Percentiles rank a stretch among this genome's conserved stretches.
phyloP scores from a whole-genome alignment of 2,888 invertebrate species.

The Neocrepidodera transversa region DNA sequence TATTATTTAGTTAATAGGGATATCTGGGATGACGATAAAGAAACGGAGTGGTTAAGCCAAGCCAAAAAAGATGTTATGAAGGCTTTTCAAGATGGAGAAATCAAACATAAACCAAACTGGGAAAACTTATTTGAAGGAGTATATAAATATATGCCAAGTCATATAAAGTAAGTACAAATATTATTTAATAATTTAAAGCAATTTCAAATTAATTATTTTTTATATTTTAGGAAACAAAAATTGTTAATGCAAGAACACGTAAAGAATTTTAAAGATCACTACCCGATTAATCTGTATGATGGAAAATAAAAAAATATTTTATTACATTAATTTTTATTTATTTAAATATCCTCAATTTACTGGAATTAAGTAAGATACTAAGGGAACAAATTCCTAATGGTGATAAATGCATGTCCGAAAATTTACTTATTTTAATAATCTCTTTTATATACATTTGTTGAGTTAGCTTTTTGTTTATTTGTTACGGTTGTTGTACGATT shows the following conservation, averaged over 20 bases:
- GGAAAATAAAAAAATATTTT: slow-evolving; percentile 20
- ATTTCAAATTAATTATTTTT: slow-evolving; percentile 18
- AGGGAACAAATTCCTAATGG: too few species aligned
- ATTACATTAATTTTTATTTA: too few species aligned
- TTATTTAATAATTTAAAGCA: not conserved
- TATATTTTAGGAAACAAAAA: slow-evolving; percentile 75
- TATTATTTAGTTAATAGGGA: slow-evolving; percentile 79
- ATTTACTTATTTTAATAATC: too few species aligned
- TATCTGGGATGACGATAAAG: slow-evolving; percentile 81
- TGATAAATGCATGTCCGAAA: too few species aligned
- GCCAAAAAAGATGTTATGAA: slow-evolving; percentile 75
- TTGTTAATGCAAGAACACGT: slow-evolving; percentile 83
- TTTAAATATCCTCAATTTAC: too few species aligned
- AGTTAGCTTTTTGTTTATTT: too few species aligned
- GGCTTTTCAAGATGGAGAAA: slow-evolving; percentile 86
- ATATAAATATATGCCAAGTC: slow-evolving; percentile 82
- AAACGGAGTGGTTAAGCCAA: slow-evolving; percentile 73
- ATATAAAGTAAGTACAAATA: slow-evolving; percentile 64
- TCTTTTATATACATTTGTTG: too few species aligned
- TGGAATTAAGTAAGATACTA: too few species aligned
- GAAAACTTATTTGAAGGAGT: slow-evolving; percentile 92
- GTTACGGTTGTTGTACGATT: too few species aligned
- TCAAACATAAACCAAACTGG: slow-evolving; percentile 84
- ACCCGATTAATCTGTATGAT: slow-evolving; percentile 68
- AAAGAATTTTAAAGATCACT: slow-evolving; percentile 81